Conservation (phyloP, 2,888 invertebrate species). For the Cancer borealis region DNA sequence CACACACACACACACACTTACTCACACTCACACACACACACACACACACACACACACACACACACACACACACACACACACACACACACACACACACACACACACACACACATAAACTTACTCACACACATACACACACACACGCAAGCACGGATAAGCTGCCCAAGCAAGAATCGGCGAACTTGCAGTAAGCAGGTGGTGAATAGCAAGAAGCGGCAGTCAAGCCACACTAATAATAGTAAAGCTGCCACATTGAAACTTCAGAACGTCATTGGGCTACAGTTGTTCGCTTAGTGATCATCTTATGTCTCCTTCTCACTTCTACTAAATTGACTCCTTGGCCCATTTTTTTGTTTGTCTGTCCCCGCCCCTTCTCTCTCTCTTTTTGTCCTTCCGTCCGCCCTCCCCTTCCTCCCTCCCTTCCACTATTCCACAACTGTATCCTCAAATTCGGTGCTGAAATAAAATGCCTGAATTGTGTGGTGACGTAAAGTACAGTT, state of each 20-base stretch:
- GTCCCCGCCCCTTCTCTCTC: neutral
- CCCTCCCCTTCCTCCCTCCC: neutral
- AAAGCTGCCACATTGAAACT: slow-evolving; percentile 20
- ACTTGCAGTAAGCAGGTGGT: slow-evolving; percentile 9
- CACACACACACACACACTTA: slow-evolving; percentile 39
- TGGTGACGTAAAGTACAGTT: slow-evolving; percentile 58
- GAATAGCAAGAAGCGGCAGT: neutral
- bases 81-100: neutral
- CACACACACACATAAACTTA: neutral
- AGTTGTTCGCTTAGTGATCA: neutral
- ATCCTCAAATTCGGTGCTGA: slow-evolving; percentile 54
- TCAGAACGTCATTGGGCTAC: slow-evolving; percentile 27
- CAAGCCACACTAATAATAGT: neutral
- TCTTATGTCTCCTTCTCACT: neutral
- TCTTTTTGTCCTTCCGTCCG: neutral
- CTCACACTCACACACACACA: neutral
- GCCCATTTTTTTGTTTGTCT: neutral
- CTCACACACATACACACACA: neutral
- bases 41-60: neutral
- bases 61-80: neutral
- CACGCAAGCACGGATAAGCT: slow-evolving; percentile 28
- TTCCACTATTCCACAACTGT: slow-evolving; percentile 37
- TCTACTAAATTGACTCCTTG: neutral
- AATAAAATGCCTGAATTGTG: slow-evolving; percentile 56
- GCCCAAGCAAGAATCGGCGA: slow-evolving; percentile 15